A percentile compares a stretch with the other conserved stretches of the same genome.
Evolutionary conservation across 2,113 vertebrate species (phyloP).

Genomic region (Brevimyrus niger): DNA sequence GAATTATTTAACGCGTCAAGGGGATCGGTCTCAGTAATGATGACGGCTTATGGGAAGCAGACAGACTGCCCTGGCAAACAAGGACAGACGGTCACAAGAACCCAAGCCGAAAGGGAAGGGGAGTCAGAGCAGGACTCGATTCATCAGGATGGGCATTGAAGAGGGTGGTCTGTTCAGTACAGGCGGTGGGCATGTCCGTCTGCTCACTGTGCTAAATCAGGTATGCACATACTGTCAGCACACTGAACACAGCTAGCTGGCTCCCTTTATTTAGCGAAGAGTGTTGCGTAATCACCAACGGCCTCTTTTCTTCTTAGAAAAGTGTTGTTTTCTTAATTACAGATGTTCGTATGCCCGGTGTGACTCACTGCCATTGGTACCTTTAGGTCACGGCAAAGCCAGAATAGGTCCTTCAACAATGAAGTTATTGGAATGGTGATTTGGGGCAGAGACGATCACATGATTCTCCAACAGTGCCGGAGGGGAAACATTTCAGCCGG

Average conservation of each 20-base stretch:
- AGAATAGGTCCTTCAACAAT: not conserved
- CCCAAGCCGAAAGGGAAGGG: not conserved
- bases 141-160: not conserved
- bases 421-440: not conserved
- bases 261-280: not conserved
- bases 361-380: not conserved
- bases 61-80: not conserved
- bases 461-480: too few relatives aligned
- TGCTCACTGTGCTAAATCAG: not conserved
- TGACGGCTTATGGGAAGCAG: not conserved
- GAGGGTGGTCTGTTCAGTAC: not conserved
- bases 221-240: not conserved
- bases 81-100: not conserved
- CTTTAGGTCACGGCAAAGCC: not conserved
- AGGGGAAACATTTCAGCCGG: not conserved
- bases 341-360: not conserved
- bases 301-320: not conserved
- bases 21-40: not conserved
- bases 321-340: not conserved
- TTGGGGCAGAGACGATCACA: not conserved
- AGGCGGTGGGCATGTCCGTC: not conserved
- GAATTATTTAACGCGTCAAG: not conserved
- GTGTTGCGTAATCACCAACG: not conserved
- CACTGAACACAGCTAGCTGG: not conserved
- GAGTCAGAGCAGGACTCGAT: not conserved